Conservation (phyloP, 2,888 invertebrate genomes). For the Polymixis lichenea region DNA sequence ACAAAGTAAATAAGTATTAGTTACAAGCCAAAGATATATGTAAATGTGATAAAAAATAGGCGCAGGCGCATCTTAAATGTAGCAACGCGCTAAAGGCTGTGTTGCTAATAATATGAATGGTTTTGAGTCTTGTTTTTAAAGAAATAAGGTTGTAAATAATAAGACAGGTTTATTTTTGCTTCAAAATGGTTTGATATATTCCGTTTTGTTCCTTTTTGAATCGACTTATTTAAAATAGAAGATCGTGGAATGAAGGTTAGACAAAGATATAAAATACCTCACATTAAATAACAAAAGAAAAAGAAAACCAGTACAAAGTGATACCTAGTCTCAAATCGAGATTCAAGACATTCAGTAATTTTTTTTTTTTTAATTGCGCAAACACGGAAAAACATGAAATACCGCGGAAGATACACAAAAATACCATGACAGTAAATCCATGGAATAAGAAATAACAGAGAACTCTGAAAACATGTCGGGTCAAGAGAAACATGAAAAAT, state of each 20-base stretch:
- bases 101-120: constrained; percentile 45
- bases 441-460: not conserved
- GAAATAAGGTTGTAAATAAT: constrained; percentile 30
- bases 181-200: constrained; percentile 33
- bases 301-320: not conserved
- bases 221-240: not conserved
- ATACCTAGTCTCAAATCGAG: too few relatives aligned
- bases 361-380: too few relatives aligned
- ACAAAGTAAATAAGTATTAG: constrained; percentile 61
- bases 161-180: not conserved
- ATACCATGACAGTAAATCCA: not conserved
- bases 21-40: constrained; percentile 62
- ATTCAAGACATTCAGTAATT: too few relatives aligned
- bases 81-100: constrained; percentile 30
- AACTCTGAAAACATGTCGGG: not conserved
- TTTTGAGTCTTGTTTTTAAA: constrained; percentile 1
- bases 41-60: constrained; percentile 62
- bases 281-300: not conserved
- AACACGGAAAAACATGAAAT: too few relatives aligned
- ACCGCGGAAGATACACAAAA: not conserved
- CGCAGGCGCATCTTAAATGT: constrained; percentile 56
- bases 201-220: constrained; percentile 22
- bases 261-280: not conserved
- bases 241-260: not conserved
- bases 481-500: not conserved